phyloP scores from a whole-genome alignment of 64 coral and sea anemone species.

The Stichodactyla helianthus region DNA sequence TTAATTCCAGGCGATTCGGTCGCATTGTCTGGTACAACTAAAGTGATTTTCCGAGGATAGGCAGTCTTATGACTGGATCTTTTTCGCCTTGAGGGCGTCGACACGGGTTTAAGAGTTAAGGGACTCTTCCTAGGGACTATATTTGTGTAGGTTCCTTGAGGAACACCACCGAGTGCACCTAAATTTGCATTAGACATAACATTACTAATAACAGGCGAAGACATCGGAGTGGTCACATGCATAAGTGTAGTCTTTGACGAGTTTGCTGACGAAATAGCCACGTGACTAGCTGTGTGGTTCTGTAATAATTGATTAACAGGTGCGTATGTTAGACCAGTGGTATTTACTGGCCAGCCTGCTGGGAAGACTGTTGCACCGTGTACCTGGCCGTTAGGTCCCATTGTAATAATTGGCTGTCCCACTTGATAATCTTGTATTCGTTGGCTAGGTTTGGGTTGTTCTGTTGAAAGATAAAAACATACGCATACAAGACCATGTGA shows the following conservation, averaged over 20 bases:
- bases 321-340: constrained; percentile 10
- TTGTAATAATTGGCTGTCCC: constrained; percentile 15
- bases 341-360: constrained; percentile 22
- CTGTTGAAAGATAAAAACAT: not conserved
- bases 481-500: not conserved
- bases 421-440: constrained; percentile 16
- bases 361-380: constrained; percentile 9
- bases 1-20: constrained; percentile 32
- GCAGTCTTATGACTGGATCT: constrained; percentile 29
- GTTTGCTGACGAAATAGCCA: not conserved
- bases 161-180: not conserved
- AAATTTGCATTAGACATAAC: constrained; percentile 1
- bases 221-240: constrained; percentile 2
- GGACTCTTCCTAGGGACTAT: constrained; percentile 26
- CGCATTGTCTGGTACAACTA: constrained; percentile 17
- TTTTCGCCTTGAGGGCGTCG: constrained; percentile 10
- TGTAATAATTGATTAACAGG: constrained; percentile 37
- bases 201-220: constrained; percentile 27
- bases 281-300: not conserved
- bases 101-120: constrained; percentile 7
- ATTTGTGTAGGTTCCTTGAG: not conserved
- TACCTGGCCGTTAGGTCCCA: constrained; percentile 17
- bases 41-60: constrained; percentile 15
- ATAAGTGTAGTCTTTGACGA: constrained; percentile 1
- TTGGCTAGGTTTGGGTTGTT: constrained; percentile 26